Evolutionary conservation across 2,113 vertebrate genomes (phyloP), one percentile per base, ranked within the genome.

Genomic region (Sminthopsis crassicaudata): DNA sequence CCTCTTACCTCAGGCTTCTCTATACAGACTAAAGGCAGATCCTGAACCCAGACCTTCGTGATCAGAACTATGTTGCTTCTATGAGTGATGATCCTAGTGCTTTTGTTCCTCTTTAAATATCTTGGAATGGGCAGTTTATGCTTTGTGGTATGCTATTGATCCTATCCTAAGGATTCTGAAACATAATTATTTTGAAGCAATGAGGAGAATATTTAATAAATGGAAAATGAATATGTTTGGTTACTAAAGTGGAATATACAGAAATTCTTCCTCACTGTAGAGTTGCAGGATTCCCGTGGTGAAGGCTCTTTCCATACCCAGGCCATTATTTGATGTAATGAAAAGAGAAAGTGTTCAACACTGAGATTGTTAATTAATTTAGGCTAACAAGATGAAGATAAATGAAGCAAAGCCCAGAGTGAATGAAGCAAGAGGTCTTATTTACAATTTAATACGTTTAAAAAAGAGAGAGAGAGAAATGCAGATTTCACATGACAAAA

Each of bases 291-390:
- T 98, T 98, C 98, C 97, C 89, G 6, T 97, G 98, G 97, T 97
- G 97, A 98, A 89, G 91, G 92, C 96, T 98, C 99, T 99, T 98
- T 99, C 98, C 98, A 97, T 98, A 99, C 98, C 98, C 97, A 97
- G 98, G 97, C 98, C 98, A 99, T 99, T 99, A 99, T 99, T 99
- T 99, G 99, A 99, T 99, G 99, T 99, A 99, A 99, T 99, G 99
- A 99, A 99, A 99, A 99, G 99, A 99, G 99, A 99, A 99, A 99
- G 99, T 99, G 98, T 99, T 99, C 99, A 99, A 99, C 99, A 99
- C 98, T 98, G 99, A 99, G 99, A 99, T 99, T 99, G 99, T 99
- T 99, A 99, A 99, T 99, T 99, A 99, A 99, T 99, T 99, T 99
- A 99, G 98, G 99, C 98, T 99, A 99, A 99, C 99, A 99, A 99